Base-by-base conservation (phyloP, 1,140 invertebrate genomes). In the Mercenaria mercenaria region DNA sequence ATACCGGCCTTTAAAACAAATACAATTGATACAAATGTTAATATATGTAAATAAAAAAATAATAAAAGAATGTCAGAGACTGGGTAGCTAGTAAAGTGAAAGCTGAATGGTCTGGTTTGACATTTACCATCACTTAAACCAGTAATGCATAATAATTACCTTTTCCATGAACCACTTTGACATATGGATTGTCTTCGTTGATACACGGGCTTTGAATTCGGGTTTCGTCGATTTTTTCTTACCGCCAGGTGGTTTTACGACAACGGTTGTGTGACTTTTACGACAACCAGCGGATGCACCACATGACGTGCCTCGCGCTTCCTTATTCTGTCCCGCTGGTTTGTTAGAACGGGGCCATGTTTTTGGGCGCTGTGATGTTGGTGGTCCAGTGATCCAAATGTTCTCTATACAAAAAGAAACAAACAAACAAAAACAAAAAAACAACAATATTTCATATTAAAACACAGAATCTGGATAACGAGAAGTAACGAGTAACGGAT, bases 261-360 rank as follows among this genome's bases (percentile, higher is more conserved):
- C 72, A 29, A 61, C 82, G 50, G 18, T 61, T 72, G 81, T 52
- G 13, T 4, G 56, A 41, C 56, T 69, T 29, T 56, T 20, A 29
- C 26, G 79, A 52, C 13, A 10, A 47, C 59, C n/a, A 56, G 69
- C 61, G 52, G 82, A 79, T 39, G 77, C 23, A 20, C 39, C 56
- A 18, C 83, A 61, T 26, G 34, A 61, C 23, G 10, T n/a, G 15
- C 52, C 52, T 13, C 18, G 79, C n/a, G 47, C 1, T 23, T 29
- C 15, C 59, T 76, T 81, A 79, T 64, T 26, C 20, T 64, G 26
- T 50, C 26, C n/a, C n/a, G 20, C 29, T 20, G 29, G 26, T 86
- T 76, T 74, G 69, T 86, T 47, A 4, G 83, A n/a, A 32, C 83
- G 83, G 6, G 91, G 89, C 89, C 85, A 90, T 18, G 89, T 92